These are phyloP conservation scores for Onthophagus taurus DNA, from an alignment of 1,140 invertebrate genomes.

Conservation along the genomic window DNA sequence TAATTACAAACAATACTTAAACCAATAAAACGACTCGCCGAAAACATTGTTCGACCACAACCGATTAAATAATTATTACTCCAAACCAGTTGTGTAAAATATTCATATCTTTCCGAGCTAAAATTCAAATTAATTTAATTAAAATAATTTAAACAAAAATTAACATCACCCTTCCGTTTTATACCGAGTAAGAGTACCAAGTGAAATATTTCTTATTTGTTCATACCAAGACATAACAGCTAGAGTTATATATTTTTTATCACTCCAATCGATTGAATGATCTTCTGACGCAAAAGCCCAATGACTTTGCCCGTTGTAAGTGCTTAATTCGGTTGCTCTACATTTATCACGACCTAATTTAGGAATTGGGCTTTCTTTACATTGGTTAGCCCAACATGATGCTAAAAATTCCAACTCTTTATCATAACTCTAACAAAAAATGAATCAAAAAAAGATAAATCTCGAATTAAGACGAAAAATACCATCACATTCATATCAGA, in stretches of 20 bases:
- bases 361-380: constrained; percentile 2
- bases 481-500: constrained; percentile 10
- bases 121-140: too few relatives aligned
- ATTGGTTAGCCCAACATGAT: constrained; percentile 12
- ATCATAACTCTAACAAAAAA: constrained; percentile 12
- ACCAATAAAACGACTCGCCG: not conserved
- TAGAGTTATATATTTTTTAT: not conserved
- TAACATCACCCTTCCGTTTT: too few relatives aligned
- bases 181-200: too few relatives aligned
- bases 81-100: constrained; percentile 9
- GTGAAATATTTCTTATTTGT: not conserved
- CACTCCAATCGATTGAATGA: constrained; percentile 3
- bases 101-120: constrained; percentile 9
- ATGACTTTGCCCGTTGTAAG: constrained; percentile 11
- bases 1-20: constrained; percentile 5
- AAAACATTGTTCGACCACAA: constrained; percentile 7
- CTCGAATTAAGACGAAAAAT: constrained; percentile 3
- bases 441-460: constrained; percentile 1
- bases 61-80: constrained; percentile 1
- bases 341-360: not conserved
- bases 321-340: not conserved
- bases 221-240: constrained; percentile 10
- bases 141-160: too few relatives aligned
- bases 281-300: not conserved
- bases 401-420: constrained; percentile 14